Conservation (phyloP, 2,113 vertebrate species). For the Symphodus melops region DNA sequence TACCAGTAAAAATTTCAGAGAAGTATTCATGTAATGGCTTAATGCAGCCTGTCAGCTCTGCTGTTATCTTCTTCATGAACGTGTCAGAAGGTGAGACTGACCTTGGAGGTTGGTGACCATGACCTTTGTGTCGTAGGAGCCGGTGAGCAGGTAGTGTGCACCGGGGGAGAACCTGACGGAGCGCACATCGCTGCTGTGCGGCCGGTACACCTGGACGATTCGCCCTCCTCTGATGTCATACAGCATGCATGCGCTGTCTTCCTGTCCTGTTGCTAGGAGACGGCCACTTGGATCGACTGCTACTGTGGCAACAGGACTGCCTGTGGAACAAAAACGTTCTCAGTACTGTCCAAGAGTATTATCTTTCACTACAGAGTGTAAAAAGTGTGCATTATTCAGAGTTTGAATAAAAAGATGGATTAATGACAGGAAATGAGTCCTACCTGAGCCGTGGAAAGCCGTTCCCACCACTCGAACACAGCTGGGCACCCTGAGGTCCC, state of each 20-base stretch:
- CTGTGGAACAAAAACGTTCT: slow-evolving; percentile 67
- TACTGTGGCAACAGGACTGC: slow-evolving; percentile 96
- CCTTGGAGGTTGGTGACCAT: slow-evolving; percentile 97
- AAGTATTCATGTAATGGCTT: too few species aligned
- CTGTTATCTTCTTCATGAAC: neutral
- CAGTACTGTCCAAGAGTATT: neutral
- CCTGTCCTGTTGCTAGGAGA: slow-evolving; percentile 95
- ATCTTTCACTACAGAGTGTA: neutral
- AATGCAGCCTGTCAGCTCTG: too few species aligned
- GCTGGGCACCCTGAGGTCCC: slow-evolving; percentile 97
- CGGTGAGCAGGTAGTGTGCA: slow-evolving; percentile 96
- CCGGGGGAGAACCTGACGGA: slow-evolving; percentile 97
- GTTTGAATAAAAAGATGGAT: neutral
- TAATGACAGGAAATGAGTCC: neutral
- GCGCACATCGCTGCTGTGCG: slow-evolving; percentile 93
- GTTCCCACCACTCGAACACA: slow-evolving; percentile 98
- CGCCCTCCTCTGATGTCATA: slow-evolving; percentile 97
- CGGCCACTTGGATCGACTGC: slow-evolving; percentile 97
- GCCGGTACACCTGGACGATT: slow-evolving; percentile 96
- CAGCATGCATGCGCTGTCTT: slow-evolving; percentile 97
- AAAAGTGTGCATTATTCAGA: neutral
- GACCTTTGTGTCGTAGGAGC: slow-evolving; percentile 96
- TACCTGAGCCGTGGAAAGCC: slow-evolving; percentile 96
- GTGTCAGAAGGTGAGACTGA: slow-evolving; percentile 59
- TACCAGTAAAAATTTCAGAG: too few species aligned